phyloP scores from a whole-genome alignment of 2,113 vertebrate genomes.

The Carassius gibelio region DNA sequence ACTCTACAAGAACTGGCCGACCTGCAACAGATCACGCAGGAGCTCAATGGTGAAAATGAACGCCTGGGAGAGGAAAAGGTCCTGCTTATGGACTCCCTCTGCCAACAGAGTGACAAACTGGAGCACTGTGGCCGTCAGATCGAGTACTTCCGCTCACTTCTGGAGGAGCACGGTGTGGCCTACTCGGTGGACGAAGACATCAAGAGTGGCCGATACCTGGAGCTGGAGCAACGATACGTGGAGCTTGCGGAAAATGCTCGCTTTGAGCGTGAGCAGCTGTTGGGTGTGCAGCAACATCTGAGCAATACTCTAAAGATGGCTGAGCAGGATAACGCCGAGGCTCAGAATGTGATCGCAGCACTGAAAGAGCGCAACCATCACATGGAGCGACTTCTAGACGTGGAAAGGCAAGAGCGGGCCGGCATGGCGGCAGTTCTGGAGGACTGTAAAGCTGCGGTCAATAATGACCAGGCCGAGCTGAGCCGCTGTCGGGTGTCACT shows the following conservation, averaged over 20 bases:
- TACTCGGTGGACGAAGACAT: constrained; percentile 78
- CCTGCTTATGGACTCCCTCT: constrained; percentile 87
- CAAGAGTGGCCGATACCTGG: constrained; percentile 85
- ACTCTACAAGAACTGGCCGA: constrained; percentile 87
- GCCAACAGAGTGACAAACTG: constrained; percentile 85
- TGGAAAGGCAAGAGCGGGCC: constrained; percentile 80
- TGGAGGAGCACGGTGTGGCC: constrained; percentile 84
- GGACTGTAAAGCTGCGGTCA: constrained; percentile 77
- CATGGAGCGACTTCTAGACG: constrained; percentile 80
- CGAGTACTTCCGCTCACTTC: constrained; percentile 82
- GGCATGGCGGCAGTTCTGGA: constrained; percentile 76
- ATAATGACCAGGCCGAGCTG: constrained; percentile 80
- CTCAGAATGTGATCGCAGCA: constrained; percentile 84
- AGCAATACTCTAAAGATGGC: constrained; percentile 89
- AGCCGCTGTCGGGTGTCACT: constrained; percentile 80
- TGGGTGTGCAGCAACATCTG: constrained; percentile 87
- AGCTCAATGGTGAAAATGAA: constrained; percentile 86
- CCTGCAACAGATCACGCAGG: constrained; percentile 87
- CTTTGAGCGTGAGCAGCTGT: constrained; percentile 86
- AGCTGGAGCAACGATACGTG: constrained; percentile 84
- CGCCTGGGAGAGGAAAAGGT: constrained; percentile 85
- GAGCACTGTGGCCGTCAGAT: constrained; percentile 84
- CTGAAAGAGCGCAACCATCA: constrained; percentile 87
- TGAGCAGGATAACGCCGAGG: constrained; percentile 88
- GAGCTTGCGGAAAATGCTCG: constrained; percentile 83